Evolutionary conservation across 2,113 vertebrate species (phyloP).

Genomic region (Prinia subflava): DNA sequence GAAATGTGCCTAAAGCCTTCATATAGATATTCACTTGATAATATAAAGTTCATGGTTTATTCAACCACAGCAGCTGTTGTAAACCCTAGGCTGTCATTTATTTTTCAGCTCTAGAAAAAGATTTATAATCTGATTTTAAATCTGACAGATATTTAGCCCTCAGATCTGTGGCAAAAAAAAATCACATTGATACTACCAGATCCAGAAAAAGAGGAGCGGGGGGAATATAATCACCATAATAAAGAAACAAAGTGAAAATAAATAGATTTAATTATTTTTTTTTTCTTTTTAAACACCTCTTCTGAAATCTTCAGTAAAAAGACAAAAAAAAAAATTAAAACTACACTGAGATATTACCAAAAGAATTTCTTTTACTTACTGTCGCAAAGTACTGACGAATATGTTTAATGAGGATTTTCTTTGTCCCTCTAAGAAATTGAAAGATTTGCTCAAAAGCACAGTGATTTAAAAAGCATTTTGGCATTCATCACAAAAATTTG

Average conservation of each 20-base stretch:
- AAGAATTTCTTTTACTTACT: not conserved
- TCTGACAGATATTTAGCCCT: conserved; percentile 19
- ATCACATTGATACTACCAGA: not conserved
- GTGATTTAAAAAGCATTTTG: not conserved
- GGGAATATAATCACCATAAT: not conserved
- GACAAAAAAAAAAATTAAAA: not conserved
- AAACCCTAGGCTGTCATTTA: conserved; percentile 39
- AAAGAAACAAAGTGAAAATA: not conserved
- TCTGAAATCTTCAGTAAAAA: not conserved
- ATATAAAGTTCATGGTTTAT: conserved; percentile 64
- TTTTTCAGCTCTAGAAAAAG: conserved; percentile 52
- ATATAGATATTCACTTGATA: conserved; percentile 10
- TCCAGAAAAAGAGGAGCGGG: not conserved
- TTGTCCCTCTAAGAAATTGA: not conserved
- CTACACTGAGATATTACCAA: not conserved
- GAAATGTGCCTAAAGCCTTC: conserved; percentile 23
- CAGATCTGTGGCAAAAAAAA: conserved; percentile 26
- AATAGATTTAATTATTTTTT: not conserved
- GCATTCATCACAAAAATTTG: not conserved
- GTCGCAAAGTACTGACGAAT: not conserved
- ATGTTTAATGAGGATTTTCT: not conserved
- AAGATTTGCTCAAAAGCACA: not conserved
- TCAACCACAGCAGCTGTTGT: conserved; percentile 42
- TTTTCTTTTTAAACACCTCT: not conserved
- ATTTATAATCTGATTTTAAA: conserved; percentile 49